Evolutionary conservation across 2,113 vertebrate genomes (phyloP).

Genomic region (Pelvicachromis taeniatus): DNA sequence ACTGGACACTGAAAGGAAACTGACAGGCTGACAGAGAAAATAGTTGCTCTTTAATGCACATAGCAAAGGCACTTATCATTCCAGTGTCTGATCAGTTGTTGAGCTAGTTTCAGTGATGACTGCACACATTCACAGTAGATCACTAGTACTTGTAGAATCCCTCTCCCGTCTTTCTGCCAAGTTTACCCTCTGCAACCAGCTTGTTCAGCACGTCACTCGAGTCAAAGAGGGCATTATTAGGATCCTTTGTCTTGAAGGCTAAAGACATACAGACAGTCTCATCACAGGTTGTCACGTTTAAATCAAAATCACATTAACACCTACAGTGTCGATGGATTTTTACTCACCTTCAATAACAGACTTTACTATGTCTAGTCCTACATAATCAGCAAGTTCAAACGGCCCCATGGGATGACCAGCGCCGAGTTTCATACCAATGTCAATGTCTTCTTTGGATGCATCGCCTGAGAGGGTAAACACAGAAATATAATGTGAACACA

Average conservation of each 20-base stretch:
- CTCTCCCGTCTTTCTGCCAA: constrained; percentile 91
- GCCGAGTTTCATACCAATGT: constrained; percentile 93
- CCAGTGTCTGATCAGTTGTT: not conserved
- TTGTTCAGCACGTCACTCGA: constrained; percentile 80
- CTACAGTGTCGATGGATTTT: not conserved
- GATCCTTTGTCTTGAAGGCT: constrained; percentile 86
- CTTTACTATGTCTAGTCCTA: constrained; percentile 91
- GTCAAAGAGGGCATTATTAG: constrained; percentile 81
- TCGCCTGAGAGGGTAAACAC: constrained; percentile 74
- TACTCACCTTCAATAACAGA: constrained; percentile 90
- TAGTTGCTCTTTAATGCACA: not conserved
- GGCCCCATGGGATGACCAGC: constrained; percentile 96
- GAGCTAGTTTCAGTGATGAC: not conserved
- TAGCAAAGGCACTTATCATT: not conserved
- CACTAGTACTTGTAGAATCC: constrained; percentile 94
- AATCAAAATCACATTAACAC: not conserved
- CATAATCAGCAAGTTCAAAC: constrained; percentile 92
- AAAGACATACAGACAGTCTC: not conserved
- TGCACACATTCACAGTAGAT: not conserved
- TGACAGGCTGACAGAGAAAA: not conserved
- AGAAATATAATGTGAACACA: not conserved
- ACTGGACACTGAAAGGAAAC: not conserved
- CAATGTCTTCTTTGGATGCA: constrained; percentile 96
- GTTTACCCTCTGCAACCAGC: constrained; percentile 88
- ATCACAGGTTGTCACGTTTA: not conserved